These are phyloP conservation scores for Pocota personata DNA, from an alignment of 2,888 invertebrate genomes.

Conservation along the genomic window DNA sequence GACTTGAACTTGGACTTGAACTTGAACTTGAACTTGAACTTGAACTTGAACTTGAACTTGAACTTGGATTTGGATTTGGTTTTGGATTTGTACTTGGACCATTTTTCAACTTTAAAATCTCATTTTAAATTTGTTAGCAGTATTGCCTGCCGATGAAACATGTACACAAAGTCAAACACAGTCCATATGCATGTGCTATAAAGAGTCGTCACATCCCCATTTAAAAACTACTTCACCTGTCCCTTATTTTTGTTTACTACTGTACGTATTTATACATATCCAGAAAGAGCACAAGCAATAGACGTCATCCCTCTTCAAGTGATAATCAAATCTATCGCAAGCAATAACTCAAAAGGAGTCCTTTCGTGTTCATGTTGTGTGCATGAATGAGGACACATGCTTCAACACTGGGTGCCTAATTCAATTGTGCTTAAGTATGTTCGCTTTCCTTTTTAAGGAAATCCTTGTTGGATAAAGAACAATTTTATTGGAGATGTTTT, in stretches of 20 bases:
- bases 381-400: constrained; percentile 63
- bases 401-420: constrained; percentile 57
- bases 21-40: too few relatives aligned
- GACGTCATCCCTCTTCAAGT: constrained; percentile 62
- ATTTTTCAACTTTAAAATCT: too few relatives aligned
- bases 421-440: constrained; percentile 59
- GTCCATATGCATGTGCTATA: too few relatives aligned
- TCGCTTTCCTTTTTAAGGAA: constrained; percentile 50
- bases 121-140: too few relatives aligned
- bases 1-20: too few relatives aligned
- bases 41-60: too few relatives aligned
- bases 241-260: not conserved
- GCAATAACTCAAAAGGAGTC: constrained; percentile 66
- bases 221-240: not conserved
- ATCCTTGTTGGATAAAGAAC: constrained; percentile 4
- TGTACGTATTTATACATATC: not conserved
- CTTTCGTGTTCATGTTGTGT: constrained; percentile 65
- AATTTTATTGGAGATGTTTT: constrained; percentile 15
- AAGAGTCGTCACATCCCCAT: too few relatives aligned
- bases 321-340: constrained; percentile 69
- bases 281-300: constrained; percentile 28
- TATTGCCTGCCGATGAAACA: too few relatives aligned
- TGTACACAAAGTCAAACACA: too few relatives aligned
- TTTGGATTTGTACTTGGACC: too few relatives aligned
- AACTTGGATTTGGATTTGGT: too few relatives aligned